Evolutionary conservation across 1,140 invertebrate species (phyloP).

Genomic region (Nebria ingens): DNA sequence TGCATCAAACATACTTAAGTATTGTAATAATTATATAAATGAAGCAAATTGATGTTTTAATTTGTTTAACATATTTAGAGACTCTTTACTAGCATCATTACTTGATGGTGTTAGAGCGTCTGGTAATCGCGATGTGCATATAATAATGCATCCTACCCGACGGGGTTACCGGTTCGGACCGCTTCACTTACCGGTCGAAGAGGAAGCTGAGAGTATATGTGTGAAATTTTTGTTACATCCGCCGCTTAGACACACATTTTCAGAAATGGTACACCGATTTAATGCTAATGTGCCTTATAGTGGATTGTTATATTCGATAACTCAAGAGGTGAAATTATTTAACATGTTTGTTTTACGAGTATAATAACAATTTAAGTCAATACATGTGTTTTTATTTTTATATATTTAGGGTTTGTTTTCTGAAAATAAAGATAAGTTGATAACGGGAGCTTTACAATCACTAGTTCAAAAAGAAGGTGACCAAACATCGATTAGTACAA

Average conservation of each 20-base stretch:
- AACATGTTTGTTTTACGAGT: not conserved
- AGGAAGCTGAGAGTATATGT: conserved; percentile 87
- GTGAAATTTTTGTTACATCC: conserved; percentile 71
- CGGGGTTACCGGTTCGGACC: conserved; percentile 82
- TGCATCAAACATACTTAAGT: too few relatives aligned
- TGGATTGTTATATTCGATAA: conserved; percentile 90
- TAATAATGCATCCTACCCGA: conserved; percentile 74
- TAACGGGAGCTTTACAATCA: conserved; percentile 65
- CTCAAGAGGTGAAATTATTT: conserved; percentile 94
- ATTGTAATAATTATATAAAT: not conserved
- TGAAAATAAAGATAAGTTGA: conserved; percentile 97
- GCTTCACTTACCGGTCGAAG: conserved; percentile 77
- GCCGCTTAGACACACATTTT: conserved; percentile 40
- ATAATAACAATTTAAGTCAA: not conserved
- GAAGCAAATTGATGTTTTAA: conserved; percentile 12
- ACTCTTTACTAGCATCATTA: conserved; percentile 88
- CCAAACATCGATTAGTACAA: conserved; percentile 44
- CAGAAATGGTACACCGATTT: conserved; percentile 80
- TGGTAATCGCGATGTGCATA: conserved; percentile 95
- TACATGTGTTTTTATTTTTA: not conserved
- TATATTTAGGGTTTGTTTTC: conserved; percentile 76
- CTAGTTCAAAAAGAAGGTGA: conserved; percentile 65
- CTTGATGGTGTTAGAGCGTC: conserved; percentile 92
- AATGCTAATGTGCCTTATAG: conserved; percentile 97
- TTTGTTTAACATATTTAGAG: conserved; percentile 46